phyloP scores from a whole-genome alignment of 2,888 invertebrate species.

The Lasioglossum figueresi region DNA sequence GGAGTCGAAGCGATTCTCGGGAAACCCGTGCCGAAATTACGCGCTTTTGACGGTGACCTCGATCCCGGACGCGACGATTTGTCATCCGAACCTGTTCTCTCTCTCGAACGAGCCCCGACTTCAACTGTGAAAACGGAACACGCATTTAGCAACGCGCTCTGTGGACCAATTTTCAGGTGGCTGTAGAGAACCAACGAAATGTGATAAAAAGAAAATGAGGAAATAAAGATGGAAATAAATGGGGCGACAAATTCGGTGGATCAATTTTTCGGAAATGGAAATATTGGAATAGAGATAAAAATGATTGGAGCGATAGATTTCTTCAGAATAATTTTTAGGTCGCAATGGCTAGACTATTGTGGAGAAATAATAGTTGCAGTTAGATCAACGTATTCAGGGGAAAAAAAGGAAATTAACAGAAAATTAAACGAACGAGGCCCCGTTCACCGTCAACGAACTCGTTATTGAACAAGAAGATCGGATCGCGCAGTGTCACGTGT shows the following conservation, averaged over 20 bases:
- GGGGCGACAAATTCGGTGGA: too few species aligned
- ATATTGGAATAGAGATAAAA: neutral
- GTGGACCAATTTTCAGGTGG: too few species aligned
- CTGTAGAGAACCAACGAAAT: too few species aligned
- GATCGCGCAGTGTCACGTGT: conserved; percentile 59
- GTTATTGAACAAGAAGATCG: neutral
- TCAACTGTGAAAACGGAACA: neutral
- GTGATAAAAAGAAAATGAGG: too few species aligned
- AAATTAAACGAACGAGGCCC: neutral
- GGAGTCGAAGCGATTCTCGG: conserved; percentile 11
- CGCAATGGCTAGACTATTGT: too few species aligned
- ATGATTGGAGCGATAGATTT: too few species aligned
- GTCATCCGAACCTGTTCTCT: neutral
- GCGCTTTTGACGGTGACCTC: neutral
- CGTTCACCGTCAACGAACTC: neutral
- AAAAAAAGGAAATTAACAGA: neutral
- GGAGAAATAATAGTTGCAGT: too few species aligned
- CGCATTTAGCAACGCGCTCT: neutral
- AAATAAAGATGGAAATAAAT: too few species aligned
- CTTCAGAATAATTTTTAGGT: too few species aligned
- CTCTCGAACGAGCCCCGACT: neutral
- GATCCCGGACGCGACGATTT: neutral
- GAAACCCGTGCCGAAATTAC: neutral
- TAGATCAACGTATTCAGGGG: too few species aligned
- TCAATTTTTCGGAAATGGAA: neutral